These are phyloP conservation scores for Pedionomus torquatus DNA, from an alignment of 2,113 vertebrate species.

Conservation along the genomic window DNA sequence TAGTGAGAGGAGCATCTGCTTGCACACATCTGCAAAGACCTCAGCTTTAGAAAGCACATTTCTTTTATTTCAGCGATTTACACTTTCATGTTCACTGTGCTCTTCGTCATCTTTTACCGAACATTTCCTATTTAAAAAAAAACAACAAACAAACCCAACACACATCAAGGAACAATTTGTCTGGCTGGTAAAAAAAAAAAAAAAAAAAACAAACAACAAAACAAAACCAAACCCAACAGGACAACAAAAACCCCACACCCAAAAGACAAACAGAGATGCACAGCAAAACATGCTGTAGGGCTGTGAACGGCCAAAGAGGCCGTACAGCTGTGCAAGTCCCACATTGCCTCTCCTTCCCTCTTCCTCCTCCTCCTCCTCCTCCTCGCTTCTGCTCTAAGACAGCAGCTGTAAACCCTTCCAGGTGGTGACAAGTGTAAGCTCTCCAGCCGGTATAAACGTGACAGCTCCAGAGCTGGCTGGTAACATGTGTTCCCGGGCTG, in stretches of 20 bases:
- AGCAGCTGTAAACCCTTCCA: conserved; percentile 24
- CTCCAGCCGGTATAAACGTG: neutral
- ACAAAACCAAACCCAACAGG: neutral
- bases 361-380: neutral
- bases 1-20: neutral
- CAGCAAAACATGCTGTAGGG: neutral
- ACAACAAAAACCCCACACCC: neutral
- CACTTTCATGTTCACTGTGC: neutral
- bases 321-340: neutral
- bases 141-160: neutral
- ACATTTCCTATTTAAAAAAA: neutral
- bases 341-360: neutral
- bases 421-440: conserved; percentile 15
- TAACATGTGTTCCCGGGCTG: neutral
- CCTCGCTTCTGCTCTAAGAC: conserved; percentile 1
- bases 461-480: neutral
- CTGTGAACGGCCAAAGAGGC: neutral
- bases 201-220: neutral
- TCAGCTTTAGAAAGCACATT: neutral
- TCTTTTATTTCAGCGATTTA: neutral
- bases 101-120: neutral
- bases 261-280: neutral
- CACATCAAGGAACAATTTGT: neutral
- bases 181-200: neutral
- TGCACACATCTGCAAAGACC: neutral